Evolutionary conservation across 92 coral and sea anemone species (phyloP).

Genomic region (Desmophyllum pertusum): DNA sequence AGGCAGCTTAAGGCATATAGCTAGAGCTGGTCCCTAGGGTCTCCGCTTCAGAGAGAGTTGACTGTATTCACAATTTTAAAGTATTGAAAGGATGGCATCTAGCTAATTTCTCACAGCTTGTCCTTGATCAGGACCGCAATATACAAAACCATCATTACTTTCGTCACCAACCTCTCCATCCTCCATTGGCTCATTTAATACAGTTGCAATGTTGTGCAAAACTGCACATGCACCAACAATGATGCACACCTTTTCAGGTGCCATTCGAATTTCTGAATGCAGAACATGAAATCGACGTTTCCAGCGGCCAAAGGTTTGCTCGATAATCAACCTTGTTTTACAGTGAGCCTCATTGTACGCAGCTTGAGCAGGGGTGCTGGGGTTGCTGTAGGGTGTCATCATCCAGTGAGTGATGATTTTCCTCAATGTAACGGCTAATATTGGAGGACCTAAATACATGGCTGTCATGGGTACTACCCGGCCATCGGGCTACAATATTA

Average conservation of each 20-base stretch:
- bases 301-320: conserved; percentile 63
- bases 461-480: conserved; percentile 3
- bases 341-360: conserved; percentile 54
- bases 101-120: neutral
- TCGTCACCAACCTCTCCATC: too few relatives aligned
- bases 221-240: conserved; percentile 68
- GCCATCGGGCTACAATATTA: conserved; percentile 17
- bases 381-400: conserved; percentile 66
- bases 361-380: conserved; percentile 46
- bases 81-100: too few relatives aligned
- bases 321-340: conserved; percentile 60
- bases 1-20: too few relatives aligned
- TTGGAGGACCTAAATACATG: neutral
- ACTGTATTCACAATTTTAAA: too few relatives aligned
- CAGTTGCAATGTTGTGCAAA: conserved; percentile 50
- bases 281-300: conserved; percentile 63
- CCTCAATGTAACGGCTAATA: neutral
- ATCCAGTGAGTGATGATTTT: neutral
- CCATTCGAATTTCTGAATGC: conserved; percentile 65
- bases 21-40: too few relatives aligned
- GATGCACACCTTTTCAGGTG: conserved; percentile 58
- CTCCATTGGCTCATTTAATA: too few relatives aligned
- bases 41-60: too few relatives aligned
- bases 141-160: neutral
- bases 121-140: neutral